Evolutionary conservation across 2,113 vertebrate genomes (phyloP).

Genomic region (Cairina moschata): DNA sequence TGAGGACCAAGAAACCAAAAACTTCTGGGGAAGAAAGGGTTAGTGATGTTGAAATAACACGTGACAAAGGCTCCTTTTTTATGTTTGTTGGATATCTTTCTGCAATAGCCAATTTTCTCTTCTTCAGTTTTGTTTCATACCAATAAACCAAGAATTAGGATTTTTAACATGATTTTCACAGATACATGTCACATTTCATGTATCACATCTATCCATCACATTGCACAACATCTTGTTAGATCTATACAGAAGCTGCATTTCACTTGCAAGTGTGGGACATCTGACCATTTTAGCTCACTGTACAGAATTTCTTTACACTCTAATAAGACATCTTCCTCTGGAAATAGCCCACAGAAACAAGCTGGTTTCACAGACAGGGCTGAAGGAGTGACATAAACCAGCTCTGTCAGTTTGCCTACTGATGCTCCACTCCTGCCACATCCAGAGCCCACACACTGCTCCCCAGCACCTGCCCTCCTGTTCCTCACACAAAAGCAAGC

Average conservation of each 20-base stretch:
- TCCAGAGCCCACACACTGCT: neutral
- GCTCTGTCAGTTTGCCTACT: neutral
- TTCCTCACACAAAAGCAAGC: neutral
- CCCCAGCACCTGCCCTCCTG: neutral
- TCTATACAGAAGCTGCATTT: neutral
- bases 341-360: neutral
- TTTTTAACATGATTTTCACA: neutral
- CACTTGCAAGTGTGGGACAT: accelerated
- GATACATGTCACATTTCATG: neutral
- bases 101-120: neutral
- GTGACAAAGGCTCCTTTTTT: neutral
- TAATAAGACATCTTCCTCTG: neutral
- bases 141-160: neutral
- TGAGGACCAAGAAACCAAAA: neutral
- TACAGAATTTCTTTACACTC: neutral
- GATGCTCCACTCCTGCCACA: neutral
- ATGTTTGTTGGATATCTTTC: neutral
- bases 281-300: neutral
- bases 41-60: neutral
- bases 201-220: neutral
- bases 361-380: neutral
- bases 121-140: neutral
- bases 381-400: neutral
- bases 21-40: neutral
- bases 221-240: neutral